These are phyloP conservation scores for Pterocles gutturalis DNA, from an alignment of 2,113 vertebrate genomes.

Conservation along the genomic window DNA sequence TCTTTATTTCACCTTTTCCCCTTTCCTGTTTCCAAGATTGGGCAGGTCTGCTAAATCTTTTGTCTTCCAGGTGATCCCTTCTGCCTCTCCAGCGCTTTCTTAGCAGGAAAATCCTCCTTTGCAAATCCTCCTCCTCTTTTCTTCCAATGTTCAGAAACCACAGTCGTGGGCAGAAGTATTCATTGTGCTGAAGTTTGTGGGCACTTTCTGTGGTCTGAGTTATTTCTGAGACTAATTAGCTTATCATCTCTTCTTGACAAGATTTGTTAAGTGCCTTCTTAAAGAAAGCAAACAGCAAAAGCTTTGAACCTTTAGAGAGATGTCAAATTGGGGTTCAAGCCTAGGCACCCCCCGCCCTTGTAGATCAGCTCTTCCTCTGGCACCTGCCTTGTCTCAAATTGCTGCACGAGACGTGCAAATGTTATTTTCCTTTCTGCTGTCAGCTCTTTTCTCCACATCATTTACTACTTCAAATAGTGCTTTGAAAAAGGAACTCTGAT, in stretches of 20 bases:
- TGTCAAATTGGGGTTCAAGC: neutral
- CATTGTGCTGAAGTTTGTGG: neutral
- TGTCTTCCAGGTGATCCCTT: neutral
- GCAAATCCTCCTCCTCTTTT: neutral
- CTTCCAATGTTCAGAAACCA: neutral
- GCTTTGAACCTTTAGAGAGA: neutral
- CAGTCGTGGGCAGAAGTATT: neutral
- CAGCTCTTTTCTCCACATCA: slow-evolving; percentile 54
- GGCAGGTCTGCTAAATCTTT: neutral
- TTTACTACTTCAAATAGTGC: slow-evolving; percentile 55
- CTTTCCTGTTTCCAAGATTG: neutral
- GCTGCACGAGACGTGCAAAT: neutral
- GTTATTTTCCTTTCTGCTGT: slow-evolving; percentile 54
- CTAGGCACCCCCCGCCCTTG: neutral
- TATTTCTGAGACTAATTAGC: slow-evolving; percentile 18
- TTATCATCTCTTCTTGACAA: neutral
- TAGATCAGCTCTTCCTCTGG: neutral
- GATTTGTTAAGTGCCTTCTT: neutral
- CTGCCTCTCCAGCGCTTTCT: neutral
- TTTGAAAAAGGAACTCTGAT: slow-evolving; percentile 41
- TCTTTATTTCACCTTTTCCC: neutral
- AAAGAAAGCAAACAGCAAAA: neutral
- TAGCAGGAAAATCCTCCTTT: neutral
- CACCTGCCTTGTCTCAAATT: neutral
- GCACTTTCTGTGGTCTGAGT: neutral